Conservation (phyloP, 2,113 vertebrate genomes). For the Myodes glareolus region DNA sequence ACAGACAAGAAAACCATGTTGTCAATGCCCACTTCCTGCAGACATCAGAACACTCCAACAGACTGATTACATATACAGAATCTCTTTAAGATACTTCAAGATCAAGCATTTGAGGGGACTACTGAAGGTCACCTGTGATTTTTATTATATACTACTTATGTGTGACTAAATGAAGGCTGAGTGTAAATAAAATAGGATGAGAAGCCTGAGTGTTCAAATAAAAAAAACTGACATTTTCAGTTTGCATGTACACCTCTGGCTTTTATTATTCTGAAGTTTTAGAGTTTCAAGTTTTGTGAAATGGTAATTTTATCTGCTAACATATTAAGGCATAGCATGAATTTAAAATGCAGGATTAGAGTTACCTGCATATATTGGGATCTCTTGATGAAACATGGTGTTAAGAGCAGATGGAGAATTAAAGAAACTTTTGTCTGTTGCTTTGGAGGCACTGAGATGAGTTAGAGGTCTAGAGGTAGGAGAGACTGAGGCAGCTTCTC, state of each 20-base stretch:
- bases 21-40: not conserved
- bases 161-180: not conserved
- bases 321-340: not conserved
- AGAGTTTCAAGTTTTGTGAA: not conserved
- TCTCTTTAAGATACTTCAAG: not conserved
- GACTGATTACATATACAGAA: not conserved
- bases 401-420: not conserved
- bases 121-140: not conserved
- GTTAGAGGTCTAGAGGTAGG: not conserved
- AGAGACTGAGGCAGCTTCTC: not conserved
- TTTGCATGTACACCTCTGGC: not conserved
- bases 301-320: not conserved
- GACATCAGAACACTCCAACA: not conserved
- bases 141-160: not conserved
- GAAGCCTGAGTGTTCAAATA: not conserved
- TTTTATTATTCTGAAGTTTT: not conserved
- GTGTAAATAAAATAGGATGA: not conserved
- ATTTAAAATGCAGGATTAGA: not conserved
- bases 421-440: not conserved
- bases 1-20: not conserved
- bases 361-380: not conserved
- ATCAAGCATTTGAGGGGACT: not conserved
- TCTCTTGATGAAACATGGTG: not conserved
- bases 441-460: not conserved
- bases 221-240: conserved; percentile 38